Base-by-base conservation (phyloP, 1,140 invertebrate genomes). In the Onthophagus taurus region DNA sequence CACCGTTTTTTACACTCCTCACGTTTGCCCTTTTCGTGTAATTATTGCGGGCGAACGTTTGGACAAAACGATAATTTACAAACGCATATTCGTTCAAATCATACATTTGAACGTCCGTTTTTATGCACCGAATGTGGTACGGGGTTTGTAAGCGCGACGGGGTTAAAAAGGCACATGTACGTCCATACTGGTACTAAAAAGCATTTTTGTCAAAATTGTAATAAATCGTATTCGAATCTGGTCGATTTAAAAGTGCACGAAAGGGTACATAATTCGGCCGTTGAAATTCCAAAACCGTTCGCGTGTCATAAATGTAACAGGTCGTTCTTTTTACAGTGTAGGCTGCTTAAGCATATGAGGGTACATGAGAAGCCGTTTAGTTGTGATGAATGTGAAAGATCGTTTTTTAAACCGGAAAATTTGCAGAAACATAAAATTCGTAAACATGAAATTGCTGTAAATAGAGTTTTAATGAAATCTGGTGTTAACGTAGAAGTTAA, bases 41-140 rank as follows among this genome's bases (percentile, higher is more conserved):
- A 43, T 35, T 55, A 53, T 34, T 58, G 61, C 44, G 55, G 58
- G 3, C 58, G 58, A 51, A 55, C 57, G 3, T 64, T 62, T 30
- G 53, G 54, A 18, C 59, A 60, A 18, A 54, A 51, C 4, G 54
- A 53, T 47, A 59, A 61, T 50, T 47, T 63, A 33, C 55, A 61
- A 47, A 29, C 59, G 11, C 61, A 63, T 35, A 50, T 56, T 30
- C 44, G 57, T 13, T 57, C 57, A 8, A 51, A 53, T 41, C 85
- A 88, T 51, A 85, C 83, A 0, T 76, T 77, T 2, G 75, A 80
- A 46, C 54, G 73, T 29, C 80, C 80, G 0, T 80, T 79, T 57
- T 60, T 75, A 45, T 77, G 83, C 51, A 69, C 67, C 1, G 72
- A 75, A 30, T 89, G 85, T 54, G 70, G 72, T 4, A 87, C 86